Base-by-base conservation (phyloP, 2,113 vertebrate species). In the Oreotrochilus melanogaster region DNA sequence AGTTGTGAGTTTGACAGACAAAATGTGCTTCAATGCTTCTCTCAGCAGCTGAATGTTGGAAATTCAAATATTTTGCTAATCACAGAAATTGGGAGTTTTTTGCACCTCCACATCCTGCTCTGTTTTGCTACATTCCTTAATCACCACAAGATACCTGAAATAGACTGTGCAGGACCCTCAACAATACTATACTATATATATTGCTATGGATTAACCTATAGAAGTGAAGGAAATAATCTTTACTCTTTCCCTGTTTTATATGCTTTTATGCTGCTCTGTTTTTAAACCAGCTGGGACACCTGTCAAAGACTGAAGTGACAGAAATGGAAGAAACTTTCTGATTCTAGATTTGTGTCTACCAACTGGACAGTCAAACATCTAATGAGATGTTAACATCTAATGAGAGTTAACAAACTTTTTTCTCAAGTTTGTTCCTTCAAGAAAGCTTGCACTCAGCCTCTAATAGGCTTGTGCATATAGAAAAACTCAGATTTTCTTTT, bases 141-240 rank as follows among this genome's bases (percentile, higher is more conserved):
- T 4, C 7, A 60, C 10, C 13, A 22, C 13, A 56, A 42, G 57
- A 6, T 72, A 6, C 19, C 54, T 33, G 37, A 37, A 91, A 30
- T 51, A 37, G 30, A 13, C 28, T 15, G 8, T 42, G 33, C 21
- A 74, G 27, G n/a, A 31, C 21, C 51, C 31, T 48, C 27, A 31
- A 3, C 19, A 47, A 57, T 4, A 37, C 14, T 5, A 2, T 65
- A 16, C 30, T 65, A 1, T 9, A 28, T 24, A 3, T 1, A 2
- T 45, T n/a, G 15, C 42, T 60, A 65, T 15, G 48, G 35, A 39
- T 64, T 69, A 35, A 4, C 27, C 18, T 50, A 47, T 24, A 86
- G 14, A 31, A 9, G 6, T 0, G 0, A 79, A 61, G 27, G 8
- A n/a, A 86, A 43, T 24, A 0, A 17, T 53, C 23, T 78, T 53